These are phyloP conservation scores for Mesitornis unicolor DNA, from an alignment of 2,113 vertebrate species.

Conservation along the genomic window DNA sequence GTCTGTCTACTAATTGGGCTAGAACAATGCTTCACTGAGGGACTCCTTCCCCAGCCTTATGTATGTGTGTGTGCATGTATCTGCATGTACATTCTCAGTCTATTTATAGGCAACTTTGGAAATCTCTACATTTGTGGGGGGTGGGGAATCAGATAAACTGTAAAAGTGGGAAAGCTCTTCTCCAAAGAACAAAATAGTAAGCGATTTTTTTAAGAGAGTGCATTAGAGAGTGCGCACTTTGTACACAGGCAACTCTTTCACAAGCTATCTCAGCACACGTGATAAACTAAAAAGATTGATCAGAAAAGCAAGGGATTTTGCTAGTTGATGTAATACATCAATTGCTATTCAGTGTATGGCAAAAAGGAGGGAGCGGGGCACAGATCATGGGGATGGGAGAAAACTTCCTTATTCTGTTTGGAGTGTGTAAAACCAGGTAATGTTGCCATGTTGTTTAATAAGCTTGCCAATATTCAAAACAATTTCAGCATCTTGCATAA, in stretches of 20 bases:
- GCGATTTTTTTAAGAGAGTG: not conserved
- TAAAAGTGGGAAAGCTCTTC: not conserved
- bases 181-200: not conserved
- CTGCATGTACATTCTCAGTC: not conserved
- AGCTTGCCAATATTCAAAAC: not conserved
- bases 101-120: not conserved
- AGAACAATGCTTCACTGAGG: constrained; percentile 75
- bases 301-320: not conserved
- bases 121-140: not conserved
- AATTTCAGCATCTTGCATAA: not conserved
- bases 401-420: not conserved
- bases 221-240: not conserved
- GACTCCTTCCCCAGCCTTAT: not conserved
- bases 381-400: not conserved
- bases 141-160: not conserved
- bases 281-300: not conserved
- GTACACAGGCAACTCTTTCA: not conserved
- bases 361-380: not conserved
- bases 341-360: not conserved
- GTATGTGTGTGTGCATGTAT: not conserved
- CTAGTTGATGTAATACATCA: not conserved
- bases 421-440: not conserved
- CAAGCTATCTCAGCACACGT: not conserved
- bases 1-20: constrained; percentile 53
- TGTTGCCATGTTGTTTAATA: not conserved